phyloP scores from a whole-genome alignment of 2,888 invertebrate genomes.

The Mythimna pallens region DNA sequence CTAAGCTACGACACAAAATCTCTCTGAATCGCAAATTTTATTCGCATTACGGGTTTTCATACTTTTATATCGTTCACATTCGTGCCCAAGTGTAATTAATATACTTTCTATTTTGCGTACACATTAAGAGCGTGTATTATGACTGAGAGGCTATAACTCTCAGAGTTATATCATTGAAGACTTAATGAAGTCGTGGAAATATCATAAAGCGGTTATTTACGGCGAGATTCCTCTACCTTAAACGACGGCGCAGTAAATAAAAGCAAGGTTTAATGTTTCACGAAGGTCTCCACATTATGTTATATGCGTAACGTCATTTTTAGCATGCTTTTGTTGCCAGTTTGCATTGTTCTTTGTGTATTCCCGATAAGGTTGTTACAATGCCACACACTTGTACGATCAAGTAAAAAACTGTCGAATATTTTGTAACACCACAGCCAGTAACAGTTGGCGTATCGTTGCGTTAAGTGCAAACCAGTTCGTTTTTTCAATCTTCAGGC shows the following conservation, averaged over 20 bases:
- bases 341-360: slow-evolving; percentile 65
- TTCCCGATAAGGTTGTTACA: slow-evolving; percentile 54
- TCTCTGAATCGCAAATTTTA: slow-evolving; percentile 74
- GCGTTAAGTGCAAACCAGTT: slow-evolving; percentile 52
- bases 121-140: slow-evolving; percentile 65
- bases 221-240: slow-evolving; percentile 78
- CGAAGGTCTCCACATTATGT: slow-evolving; percentile 67
- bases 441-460: slow-evolving; percentile 26
- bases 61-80: slow-evolving; percentile 40
- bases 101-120: slow-evolving; percentile 62
- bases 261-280: slow-evolving; percentile 78
- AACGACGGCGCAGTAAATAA: slow-evolving; percentile 75
- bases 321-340: slow-evolving; percentile 69
- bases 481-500: slow-evolving; percentile 54
- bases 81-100: slow-evolving; percentile 60
- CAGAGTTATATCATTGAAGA: slow-evolving; percentile 74
- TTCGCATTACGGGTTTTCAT: slow-evolving; percentile 54
- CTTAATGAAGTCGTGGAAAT: slow-evolving; percentile 81
- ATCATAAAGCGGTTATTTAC: slow-evolving; percentile 80
- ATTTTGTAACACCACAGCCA: slow-evolving; percentile 35
- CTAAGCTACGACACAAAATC: slow-evolving; percentile 79
- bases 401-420: slow-evolving; percentile 55
- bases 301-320: slow-evolving; percentile 72
- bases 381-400: slow-evolving; percentile 43
- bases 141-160: slow-evolving; percentile 69